Base-by-base conservation (phyloP, 64 coral and sea anemone genomes). In the Actinia tenebrosa region DNA sequence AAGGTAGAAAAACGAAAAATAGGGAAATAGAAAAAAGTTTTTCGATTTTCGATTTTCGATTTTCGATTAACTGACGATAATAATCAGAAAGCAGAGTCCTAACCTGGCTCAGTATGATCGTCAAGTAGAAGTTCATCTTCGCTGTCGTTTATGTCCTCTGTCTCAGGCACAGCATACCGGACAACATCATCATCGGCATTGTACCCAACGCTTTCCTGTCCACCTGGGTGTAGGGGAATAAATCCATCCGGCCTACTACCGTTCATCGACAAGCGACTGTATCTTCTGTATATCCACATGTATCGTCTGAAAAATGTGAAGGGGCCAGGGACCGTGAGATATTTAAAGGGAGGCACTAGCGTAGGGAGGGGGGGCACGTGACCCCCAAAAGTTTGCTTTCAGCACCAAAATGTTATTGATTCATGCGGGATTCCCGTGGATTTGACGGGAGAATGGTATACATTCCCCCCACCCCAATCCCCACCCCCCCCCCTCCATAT, bases 81-180 rank as follows among this genome's bases (percentile, higher is more conserved):
- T 18, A 61, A 15, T 16, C 47, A 50, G 47, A 50, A 79, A 79
- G 15, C 16, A 3, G 16, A 37, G 30, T 37, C n/a, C 79, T 50
- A 81, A 81, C 79, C 79, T 81, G 79, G 22, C 46, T 53, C 44
- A 19, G 16, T 5, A 23, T 53, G 16, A 53, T 81, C 79, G 17
- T 85, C 27, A 19, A 59, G 55, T 42, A 85, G 7, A 43, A 85
- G 83, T 54, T 85, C 83, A 85, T 85, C 83, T 43, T 85, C 83
- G 30, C 83, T 85, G 14, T 85, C 83, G 16, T 64, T 54, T 16
- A 64, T 58, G 16, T 55, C 45, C 8, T 61, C 83, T 11, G 56
- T 6, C 56, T 45, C 60, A 4, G 79, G 79, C 9, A 85, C 83
- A 43, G 50, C 30, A 44, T 85, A 85, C 3, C 52, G 56, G 5